Evolutionary conservation across 2,113 vertebrate genomes (phyloP), one percentile per base, ranked within the genome.

Genomic region (Agapornis roseicollis): DNA sequence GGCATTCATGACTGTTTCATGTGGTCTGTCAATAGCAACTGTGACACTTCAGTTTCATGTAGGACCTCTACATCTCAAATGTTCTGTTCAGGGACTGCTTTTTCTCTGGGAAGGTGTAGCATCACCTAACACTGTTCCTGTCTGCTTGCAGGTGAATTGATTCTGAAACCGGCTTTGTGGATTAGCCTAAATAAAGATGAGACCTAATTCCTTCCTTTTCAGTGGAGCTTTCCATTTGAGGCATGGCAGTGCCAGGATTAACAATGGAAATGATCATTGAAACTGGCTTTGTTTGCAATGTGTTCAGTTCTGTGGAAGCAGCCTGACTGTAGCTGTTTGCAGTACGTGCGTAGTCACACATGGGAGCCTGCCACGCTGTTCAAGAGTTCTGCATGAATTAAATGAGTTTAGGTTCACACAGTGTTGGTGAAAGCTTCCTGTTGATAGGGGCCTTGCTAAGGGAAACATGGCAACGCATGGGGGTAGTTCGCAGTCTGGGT

Each of bases 401-500:
- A 79, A 41, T 55, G 23, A 14, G 7, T 35, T 72, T 41, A 28
- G 52, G 81, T 89, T 83, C 55, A 41, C 22, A 22, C 11, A 47
- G 35, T 17, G 7, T 89, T 82, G 79, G 11, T 70, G 23, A 60
- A 58, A 85, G 28, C 6, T 81, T 66, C 44, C 1, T 71, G 6
- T 23, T 68, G 35, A 6, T 78, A 28, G 22, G n/a, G 39, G 68
- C 28, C n/a, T 33, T 52, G 10, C 42, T 42, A n/a, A 60, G 61
- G 29, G 83, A n/a, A 69, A 23, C 1, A 0, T 2, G 2, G 7
- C 49, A 73, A 7, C 7, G 2, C 22, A 44, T 41, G 50, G 27
- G 56, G 39, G 7, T 17, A 46, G 28, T 44, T 39, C 72, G 28
- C 33, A 28, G 39, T 71, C 24, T 74, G 72, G 44, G 39, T 53